Percentiles rank a stretch among this genome's conserved stretches.
phyloP scores from a whole-genome alignment of 2,888 invertebrate genomes.

The Mimachlamys varia region DNA sequence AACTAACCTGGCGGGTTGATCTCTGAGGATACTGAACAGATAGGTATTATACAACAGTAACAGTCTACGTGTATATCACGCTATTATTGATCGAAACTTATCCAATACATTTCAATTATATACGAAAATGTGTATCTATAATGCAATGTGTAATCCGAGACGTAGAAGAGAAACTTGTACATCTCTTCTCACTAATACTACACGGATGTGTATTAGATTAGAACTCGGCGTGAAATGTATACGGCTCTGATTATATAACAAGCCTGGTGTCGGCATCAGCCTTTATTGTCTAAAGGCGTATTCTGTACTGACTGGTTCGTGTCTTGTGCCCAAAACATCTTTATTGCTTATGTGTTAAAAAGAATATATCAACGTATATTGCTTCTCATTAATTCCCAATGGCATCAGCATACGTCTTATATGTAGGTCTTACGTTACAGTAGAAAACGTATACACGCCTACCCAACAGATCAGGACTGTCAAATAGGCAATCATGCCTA shows the following conservation, averaged over 20 bases:
- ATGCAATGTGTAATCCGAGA: not conserved
- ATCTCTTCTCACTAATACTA: not conserved
- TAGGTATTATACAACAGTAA: not conserved
- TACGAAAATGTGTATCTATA: not conserved
- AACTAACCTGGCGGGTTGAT: no score
- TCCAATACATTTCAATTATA: slow-evolving; percentile 33
- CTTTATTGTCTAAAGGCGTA: not conserved
- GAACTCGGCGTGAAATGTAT: not conserved
- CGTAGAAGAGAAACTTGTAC: not conserved
- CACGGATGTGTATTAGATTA: not conserved
- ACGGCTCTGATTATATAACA: not conserved
- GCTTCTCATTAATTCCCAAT: not conserved
- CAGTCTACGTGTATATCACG: not conserved
- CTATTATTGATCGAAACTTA: not conserved
- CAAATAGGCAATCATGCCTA: no score
- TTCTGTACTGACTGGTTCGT: not conserved
- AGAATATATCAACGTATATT: not conserved
- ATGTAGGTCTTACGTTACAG: no score
- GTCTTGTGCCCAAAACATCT: not conserved
- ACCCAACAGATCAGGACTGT: no score
- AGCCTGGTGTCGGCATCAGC: not conserved
- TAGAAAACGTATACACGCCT: no score
- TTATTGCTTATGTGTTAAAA: no score
- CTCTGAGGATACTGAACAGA: not conserved
- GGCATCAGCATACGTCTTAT: not conserved